A percentile compares a stretch with the other conserved stretches of the same genome.
phyloP scores from a whole-genome alignment of 2,797 vertebrate species.

The Caiman crocodilus region DNA sequence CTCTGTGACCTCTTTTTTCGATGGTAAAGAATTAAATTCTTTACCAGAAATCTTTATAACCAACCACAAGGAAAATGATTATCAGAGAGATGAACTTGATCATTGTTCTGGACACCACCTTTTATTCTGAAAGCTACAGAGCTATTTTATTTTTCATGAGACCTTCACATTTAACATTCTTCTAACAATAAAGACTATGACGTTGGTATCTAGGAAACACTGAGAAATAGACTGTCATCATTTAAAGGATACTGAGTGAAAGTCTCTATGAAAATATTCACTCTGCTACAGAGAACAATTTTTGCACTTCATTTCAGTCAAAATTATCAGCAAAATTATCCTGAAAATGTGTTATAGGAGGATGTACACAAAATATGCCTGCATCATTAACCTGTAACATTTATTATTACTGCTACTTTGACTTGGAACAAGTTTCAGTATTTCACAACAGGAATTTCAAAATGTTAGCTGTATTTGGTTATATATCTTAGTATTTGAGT shows the following conservation, averaged over 20 bases:
- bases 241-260: background rate
- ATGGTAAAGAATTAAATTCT: background rate
- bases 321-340: constrained; percentile 6
- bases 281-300: background rate
- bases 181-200: background rate
- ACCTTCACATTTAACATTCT: background rate
- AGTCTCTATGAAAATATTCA: background rate
- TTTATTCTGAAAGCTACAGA: background rate
- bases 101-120: background rate
- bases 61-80: background rate
- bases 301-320: background rate
- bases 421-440: background rate
- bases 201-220: background rate
- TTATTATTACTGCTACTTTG: background rate
- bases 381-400: background rate
- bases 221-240: fast-evolving
- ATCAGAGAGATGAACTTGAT: background rate
- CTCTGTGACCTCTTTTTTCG: background rate
- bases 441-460: background rate
- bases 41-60: background rate
- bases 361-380: background rate
- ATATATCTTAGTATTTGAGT: background rate
- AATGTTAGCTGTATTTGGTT: background rate
- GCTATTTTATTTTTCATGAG: background rate
- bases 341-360: background rate